Base-by-base conservation (phyloP, 2,113 vertebrate genomes). In the Amia ocellicauda region DNA sequence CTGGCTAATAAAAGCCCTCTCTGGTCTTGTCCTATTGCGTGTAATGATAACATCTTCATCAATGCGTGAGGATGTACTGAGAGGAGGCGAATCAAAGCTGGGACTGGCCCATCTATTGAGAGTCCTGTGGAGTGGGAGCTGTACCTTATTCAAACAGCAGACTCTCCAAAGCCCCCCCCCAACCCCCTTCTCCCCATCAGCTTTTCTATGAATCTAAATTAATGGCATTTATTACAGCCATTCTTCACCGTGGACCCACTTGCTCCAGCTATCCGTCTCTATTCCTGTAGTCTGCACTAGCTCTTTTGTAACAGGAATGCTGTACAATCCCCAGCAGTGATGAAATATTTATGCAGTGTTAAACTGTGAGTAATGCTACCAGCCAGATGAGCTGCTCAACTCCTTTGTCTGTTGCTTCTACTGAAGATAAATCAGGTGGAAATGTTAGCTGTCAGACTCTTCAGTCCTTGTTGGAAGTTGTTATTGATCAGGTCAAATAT, bases 391-490 rank as follows among this genome's bases (percentile, higher is more conserved):
- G 29, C 57, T 66, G 56, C n/a, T 66, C 22, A 42, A 61, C 63
- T 28, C 63, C 58, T 73, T 27, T 70, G 49, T 68, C 66, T 53
- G 66, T 69, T 78, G 47, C 45, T 40, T 13, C 59, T 74, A 79
- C 83, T 80, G 73, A 82, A 81, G 84, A 85, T 74, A 60, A 71
- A 85, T 81, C 65, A 74, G 71, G 69, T 62, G 67, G 24, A 56
- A 62, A 60, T 81, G 74, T 80, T 79, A 75, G 69, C 62, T 56
- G 67, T 68, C 67, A 71, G 58, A 53, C 60, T 58, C 54, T 75
- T 78, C 77, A 63, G 68, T 78, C 74, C 70, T 73, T 63, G 70
- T 69, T 75, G 69, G 75, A 63, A 17, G 65, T 24, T 58, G 66
- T 8, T 78, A 78, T 74, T 67, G 70, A 75, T 70, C 60, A 73